These are phyloP conservation scores for Aspiorhynchus laticeps DNA, from an alignment of 2,113 vertebrate species.

Conservation along the genomic window DNA sequence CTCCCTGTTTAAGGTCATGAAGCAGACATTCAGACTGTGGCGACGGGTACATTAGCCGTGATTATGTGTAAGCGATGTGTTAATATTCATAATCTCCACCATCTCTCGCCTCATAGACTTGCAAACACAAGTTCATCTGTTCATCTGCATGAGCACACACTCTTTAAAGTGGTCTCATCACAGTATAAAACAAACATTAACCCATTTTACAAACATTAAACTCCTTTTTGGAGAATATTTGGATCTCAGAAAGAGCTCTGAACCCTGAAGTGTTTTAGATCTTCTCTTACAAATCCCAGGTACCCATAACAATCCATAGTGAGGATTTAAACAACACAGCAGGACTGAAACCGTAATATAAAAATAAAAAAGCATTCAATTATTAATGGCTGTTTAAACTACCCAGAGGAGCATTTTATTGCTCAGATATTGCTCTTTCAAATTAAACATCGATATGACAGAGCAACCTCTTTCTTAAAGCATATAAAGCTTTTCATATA, in stretches of 20 bases:
- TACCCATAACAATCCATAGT: not conserved
- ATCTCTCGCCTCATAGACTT: not conserved
- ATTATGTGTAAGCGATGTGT: constrained; percentile 63
- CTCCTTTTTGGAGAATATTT: not conserved
- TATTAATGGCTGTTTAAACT: not conserved
- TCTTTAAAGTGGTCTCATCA: not conserved
- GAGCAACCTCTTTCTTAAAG: not conserved
- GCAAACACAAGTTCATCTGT: not conserved
- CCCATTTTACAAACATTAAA: not conserved
- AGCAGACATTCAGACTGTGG: constrained; percentile 44
- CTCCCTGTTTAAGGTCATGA: constrained; percentile 59
- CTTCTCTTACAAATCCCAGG: not conserved
- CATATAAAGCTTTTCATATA: too few species aligned
- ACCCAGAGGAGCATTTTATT: not conserved
- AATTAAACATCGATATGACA: not conserved
- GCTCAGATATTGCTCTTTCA: not conserved
- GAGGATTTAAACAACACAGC: not conserved
- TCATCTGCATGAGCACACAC: not conserved
- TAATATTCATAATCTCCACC: constrained; percentile 56
- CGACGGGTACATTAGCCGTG: constrained; percentile 50
- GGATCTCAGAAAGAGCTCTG: not conserved
- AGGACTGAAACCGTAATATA: not conserved
- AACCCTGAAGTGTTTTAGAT: not conserved
- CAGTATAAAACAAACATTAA: not conserved
- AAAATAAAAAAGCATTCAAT: not conserved